Evolutionary conservation across 1,140 invertebrate species (phyloP).

Genomic region (Calosoma granatense): DNA sequence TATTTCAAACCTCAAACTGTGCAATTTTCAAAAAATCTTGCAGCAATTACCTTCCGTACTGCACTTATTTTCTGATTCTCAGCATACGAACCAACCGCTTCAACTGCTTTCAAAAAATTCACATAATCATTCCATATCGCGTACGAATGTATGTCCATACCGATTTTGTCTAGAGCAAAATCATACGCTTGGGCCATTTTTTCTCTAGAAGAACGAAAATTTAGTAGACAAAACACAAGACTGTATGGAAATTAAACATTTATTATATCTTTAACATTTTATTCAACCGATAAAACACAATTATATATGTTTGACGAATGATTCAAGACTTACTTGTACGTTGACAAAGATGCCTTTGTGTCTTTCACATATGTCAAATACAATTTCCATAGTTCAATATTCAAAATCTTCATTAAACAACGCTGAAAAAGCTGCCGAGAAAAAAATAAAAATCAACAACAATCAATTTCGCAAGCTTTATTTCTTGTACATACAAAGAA

Average conservation of each 20-base stretch:
- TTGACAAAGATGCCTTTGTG: slow-evolving; percentile 85
- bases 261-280: slow-evolving; percentile 1
- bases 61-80: slow-evolving; percentile 99
- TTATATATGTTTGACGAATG: slow-evolving; percentile 12
- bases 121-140: slow-evolving; percentile 98
- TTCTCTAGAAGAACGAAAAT: slow-evolving; percentile 56
- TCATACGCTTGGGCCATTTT: slow-evolving; percentile 99
- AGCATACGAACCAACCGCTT: slow-evolving; percentile 95
- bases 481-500: too few species aligned
- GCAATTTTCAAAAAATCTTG: not conserved
- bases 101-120: slow-evolving; percentile 92
- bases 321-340: slow-evolving; percentile 91
- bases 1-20: slow-evolving; percentile 1
- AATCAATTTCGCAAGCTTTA: not conserved
- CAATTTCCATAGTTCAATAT: slow-evolving; percentile 97
- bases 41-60: slow-evolving; percentile 69
- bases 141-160: slow-evolving; percentile 94
- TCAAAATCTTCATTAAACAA: slow-evolving; percentile 95
- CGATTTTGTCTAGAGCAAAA: slow-evolving; percentile 98
- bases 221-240: not conserved
- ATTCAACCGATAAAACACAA: slow-evolving; percentile 8
- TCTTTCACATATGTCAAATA: slow-evolving; percentile 98
- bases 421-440: slow-evolving; percentile 84
- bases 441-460: slow-evolving; percentile 14
- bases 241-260: not conserved